A percentile compares a stretch with the other conserved stretches of the same genome.
Conservation (phyloP, 2,888 invertebrate genomes). For the Morpho achilles region DNA sequence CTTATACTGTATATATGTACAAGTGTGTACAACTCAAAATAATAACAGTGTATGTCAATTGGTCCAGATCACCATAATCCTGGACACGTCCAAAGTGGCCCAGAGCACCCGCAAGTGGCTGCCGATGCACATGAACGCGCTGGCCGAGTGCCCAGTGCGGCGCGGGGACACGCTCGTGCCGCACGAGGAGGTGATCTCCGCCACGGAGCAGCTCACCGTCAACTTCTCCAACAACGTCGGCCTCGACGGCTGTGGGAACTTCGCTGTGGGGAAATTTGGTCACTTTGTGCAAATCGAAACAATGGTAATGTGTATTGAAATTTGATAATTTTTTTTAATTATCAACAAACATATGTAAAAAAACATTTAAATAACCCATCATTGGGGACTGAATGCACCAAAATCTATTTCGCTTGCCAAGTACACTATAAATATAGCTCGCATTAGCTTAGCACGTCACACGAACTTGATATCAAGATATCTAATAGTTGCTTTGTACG, state of each 20-base stretch:
- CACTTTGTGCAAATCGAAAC: conserved; percentile 82
- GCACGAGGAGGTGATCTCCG: conserved; percentile 87
- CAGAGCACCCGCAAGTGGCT: conserved; percentile 83
- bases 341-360: too few relatives aligned
- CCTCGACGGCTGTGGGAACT: conserved; percentile 76
- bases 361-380: too few relatives aligned
- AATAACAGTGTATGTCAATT: background rate
- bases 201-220: conserved; percentile 87
- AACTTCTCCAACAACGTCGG: conserved; percentile 82
- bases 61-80: conserved; percentile 83
- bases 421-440: too few relatives aligned
- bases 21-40: too few relatives aligned
- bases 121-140: conserved; percentile 85
- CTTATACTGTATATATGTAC: too few relatives aligned
- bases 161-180: conserved; percentile 78
- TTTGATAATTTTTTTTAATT: background rate
- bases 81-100: conserved; percentile 83
- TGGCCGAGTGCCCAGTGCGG: conserved; percentile 87
- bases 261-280: conserved; percentile 86
- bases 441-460: too few relatives aligned
- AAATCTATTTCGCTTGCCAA: too few relatives aligned
- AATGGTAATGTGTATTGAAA: conserved; percentile 75
- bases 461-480: too few relatives aligned
- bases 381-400: too few relatives aligned
- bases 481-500: too few relatives aligned